phyloP scores from a whole-genome alignment of 2,113 vertebrate genomes.

The Eolophus roseicapilla region DNA sequence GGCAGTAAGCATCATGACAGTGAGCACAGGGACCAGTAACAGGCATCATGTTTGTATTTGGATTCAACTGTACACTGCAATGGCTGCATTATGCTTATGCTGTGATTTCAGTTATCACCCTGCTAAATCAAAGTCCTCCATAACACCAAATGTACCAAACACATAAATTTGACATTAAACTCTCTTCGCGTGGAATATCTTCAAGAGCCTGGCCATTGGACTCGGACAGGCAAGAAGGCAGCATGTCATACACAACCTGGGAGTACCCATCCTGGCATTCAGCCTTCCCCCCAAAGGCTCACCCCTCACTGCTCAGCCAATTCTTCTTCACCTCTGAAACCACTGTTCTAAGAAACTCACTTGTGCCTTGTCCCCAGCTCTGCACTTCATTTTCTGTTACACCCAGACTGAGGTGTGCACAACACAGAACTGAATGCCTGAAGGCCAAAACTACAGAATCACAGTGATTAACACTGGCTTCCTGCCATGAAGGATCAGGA shows the following conservation, averaged over 20 bases:
- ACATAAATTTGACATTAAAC: background rate
- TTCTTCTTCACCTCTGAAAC: background rate
- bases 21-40: background rate
- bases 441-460: background rate
- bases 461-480: background rate
- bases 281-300: background rate
- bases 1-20: fast-evolving
- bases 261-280: background rate
- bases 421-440: background rate
- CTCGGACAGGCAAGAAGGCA: background rate
- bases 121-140: background rate
- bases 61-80: background rate
- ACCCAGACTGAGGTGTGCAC: fast-evolving
- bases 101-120: background rate
- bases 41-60: background rate
- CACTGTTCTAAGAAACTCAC: fast-evolving
- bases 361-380: background rate
- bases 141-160: background rate
- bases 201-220: background rate
- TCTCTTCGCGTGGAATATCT: fast-evolving
- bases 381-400: fast-evolving
- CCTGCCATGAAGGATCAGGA: background rate
- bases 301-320: fast-evolving
- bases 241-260: background rate
- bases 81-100: background rate